Conservation (phyloP, 1,140 invertebrate genomes). For the Wiebesia pumilae region DNA sequence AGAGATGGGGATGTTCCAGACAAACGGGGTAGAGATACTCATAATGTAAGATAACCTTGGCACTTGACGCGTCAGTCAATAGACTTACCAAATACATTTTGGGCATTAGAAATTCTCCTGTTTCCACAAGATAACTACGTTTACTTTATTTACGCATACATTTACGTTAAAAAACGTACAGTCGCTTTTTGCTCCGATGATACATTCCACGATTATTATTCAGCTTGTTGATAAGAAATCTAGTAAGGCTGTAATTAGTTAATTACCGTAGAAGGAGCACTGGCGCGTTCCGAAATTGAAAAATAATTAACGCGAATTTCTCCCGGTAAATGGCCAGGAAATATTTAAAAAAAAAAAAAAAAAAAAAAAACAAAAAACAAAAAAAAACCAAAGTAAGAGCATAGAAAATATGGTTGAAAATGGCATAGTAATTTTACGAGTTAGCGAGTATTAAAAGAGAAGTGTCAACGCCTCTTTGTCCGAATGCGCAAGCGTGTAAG, state of each 20-base stretch:
- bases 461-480: conserved; percentile 27
- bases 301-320: conserved; percentile 1
- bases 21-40: background rate
- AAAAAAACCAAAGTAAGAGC: conserved; percentile 2
- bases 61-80: conserved; percentile 8
- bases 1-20: background rate
- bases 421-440: conserved; percentile 27
- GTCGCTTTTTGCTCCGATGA: background rate
- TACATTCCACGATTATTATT: background rate
- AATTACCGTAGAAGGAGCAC: background rate
- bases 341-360: background rate
- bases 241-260: conserved; percentile 5
- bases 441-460: conserved; percentile 30
- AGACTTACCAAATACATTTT: background rate
- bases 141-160: conserved; percentile 8
- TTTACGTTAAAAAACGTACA: background rate
- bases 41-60: background rate
- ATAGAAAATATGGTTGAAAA: background rate
- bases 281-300: background rate
- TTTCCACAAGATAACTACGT: conserved; percentile 10
- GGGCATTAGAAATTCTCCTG: background rate
- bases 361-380: background rate
- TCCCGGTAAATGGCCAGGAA: background rate
- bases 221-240: background rate
- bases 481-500: conserved; percentile 13